Conservation (phyloP, 64 coral and sea anemone species). For the Montipora efflorescens region DNA sequence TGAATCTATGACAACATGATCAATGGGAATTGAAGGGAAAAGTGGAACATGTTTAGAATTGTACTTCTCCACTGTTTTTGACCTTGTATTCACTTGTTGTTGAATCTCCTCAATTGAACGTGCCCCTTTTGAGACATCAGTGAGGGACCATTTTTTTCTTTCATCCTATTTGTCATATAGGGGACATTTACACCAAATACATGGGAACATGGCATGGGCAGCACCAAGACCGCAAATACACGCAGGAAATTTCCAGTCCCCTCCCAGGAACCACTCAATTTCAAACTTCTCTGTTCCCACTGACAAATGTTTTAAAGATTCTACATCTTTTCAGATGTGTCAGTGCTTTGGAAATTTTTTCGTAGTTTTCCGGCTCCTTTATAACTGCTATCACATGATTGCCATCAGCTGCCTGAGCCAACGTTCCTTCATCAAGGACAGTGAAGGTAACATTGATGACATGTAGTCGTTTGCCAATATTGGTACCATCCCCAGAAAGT, state of each 20-base stretch:
- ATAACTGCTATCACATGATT: conserved; percentile 12
- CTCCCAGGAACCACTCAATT: conserved; percentile 26
- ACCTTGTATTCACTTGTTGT: neutral
- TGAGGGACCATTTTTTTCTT: neutral
- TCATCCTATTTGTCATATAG: neutral
- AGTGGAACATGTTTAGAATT: neutral
- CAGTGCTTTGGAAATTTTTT: neutral
- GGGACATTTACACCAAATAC: conserved; percentile 37
- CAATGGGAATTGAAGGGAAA: neutral
- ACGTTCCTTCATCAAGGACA: neutral
- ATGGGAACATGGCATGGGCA: neutral
- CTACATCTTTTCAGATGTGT: too few species aligned
- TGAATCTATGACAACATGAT: conserved; percentile 19
- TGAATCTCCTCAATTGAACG: neutral
- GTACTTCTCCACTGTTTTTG: neutral
- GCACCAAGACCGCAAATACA: conserved; percentile 18
- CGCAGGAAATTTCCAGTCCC: neutral
- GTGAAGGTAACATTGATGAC: neutral
- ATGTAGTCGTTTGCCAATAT: neutral
- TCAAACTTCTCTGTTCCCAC: neutral
- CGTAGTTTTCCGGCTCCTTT: conserved; percentile 2
- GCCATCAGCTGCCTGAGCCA: neutral
- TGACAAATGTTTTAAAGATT: too few species aligned
- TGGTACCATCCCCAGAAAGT: neutral
- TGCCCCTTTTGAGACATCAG: neutral